phyloP scores from a whole-genome alignment of 2,797 vertebrate genomes.

The Sebastes vulpes region DNA sequence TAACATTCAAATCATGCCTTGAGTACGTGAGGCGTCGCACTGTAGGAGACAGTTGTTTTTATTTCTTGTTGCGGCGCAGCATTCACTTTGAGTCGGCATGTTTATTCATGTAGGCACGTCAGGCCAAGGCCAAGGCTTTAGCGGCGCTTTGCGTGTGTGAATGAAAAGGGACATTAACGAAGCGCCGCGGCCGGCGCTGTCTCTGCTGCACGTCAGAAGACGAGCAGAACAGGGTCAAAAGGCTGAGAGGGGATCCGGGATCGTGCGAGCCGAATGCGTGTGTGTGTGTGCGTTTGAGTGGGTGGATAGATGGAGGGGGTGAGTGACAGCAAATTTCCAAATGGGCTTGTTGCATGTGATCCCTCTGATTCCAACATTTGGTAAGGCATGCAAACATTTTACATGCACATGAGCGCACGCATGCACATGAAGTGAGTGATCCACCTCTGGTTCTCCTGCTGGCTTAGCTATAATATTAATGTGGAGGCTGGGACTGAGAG shows the following conservation, averaged over 20 bases:
- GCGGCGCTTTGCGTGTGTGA: conserved; percentile 40
- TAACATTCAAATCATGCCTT: conserved; percentile 79
- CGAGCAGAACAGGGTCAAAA: conserved; percentile 52
- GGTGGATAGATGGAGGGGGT: background rate
- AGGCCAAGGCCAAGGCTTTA: conserved; percentile 66
- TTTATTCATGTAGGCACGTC: conserved; percentile 77
- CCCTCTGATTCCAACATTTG: conserved; percentile 4
- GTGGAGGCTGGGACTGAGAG: conserved; percentile 11
- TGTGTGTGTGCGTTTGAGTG: background rate
- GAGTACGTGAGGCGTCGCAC: conserved; percentile 53
- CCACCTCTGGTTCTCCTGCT: conserved; percentile 4
- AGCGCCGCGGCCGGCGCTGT: conserved; percentile 23
- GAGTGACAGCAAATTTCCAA: conserved; percentile 32
- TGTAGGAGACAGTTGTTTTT: conserved; percentile 76
- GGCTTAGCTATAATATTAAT: conserved; percentile 44
- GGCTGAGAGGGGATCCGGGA: conserved; percentile 26
- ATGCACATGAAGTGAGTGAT: background rate
- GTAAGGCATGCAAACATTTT: conserved; percentile 21
- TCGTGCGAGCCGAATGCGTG: background rate
- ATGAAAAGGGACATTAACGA: conserved; percentile 68
- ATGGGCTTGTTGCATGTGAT: conserved; percentile 52
- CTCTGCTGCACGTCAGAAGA: conserved; percentile 46
- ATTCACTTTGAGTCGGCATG: conserved; percentile 65
- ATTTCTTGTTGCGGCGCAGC: conserved; percentile 55
- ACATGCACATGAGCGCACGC: background rate